These are phyloP conservation scores for Argyresthia goedartella DNA, from an alignment of 2,888 invertebrate genomes.

Conservation along the genomic window DNA sequence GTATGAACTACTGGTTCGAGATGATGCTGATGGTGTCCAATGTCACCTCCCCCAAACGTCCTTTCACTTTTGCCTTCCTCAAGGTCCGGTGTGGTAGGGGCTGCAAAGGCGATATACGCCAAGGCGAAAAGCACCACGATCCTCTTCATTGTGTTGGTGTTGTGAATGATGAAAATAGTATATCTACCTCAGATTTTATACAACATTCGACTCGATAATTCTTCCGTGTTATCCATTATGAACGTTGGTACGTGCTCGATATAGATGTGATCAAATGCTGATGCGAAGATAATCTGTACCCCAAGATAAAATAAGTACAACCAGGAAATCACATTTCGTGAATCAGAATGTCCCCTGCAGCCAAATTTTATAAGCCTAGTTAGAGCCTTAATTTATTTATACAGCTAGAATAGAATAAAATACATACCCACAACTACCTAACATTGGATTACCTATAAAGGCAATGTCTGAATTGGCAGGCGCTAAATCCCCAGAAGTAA, in stretches of 20 bases:
- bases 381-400: no score
- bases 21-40: neutral
- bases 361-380: no score
- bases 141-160: slow-evolving; percentile 44
- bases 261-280: neutral
- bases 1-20: neutral
- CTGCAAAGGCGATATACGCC: slow-evolving; percentile 35
- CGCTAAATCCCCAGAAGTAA: no score
- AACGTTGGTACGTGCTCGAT: neutral
- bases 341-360: no score
- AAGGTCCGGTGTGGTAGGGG: slow-evolving; percentile 29
- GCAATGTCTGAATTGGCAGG: no score
- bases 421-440: no score
- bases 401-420: no score
- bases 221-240: neutral
- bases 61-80: neutral
- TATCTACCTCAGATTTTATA: slow-evolving; percentile 35
- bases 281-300: neutral
- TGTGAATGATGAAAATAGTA: neutral
- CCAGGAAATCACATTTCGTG: no score
- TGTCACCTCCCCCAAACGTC: neutral
- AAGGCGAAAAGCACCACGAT: slow-evolving; percentile 42
- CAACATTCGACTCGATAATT: slow-evolving; percentile 6
- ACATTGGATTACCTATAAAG: no score
- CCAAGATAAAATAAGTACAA: no score